phyloP scores from a whole-genome alignment of 2,888 invertebrate species.

The Sinopyrophorus schimmeli region DNA sequence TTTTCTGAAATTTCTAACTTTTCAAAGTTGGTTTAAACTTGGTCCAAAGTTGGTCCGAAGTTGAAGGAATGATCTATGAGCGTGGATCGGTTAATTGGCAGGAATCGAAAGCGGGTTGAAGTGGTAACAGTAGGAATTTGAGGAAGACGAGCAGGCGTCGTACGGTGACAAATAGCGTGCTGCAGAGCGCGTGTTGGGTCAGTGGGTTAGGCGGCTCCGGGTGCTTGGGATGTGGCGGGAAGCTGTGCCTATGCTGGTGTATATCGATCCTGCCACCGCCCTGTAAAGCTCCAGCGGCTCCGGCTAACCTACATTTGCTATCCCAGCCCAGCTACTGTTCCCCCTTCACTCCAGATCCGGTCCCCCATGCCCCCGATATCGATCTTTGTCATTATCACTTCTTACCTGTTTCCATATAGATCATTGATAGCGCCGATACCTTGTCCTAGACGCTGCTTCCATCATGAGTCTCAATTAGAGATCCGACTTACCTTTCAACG shows the following conservation, averaged over 20 bases:
- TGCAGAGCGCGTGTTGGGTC: constrained; percentile 39
- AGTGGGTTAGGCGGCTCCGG: constrained; percentile 41
- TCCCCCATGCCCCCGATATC: constrained; percentile 43
- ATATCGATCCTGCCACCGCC: constrained; percentile 42
- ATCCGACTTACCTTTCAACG: constrained; percentile 7
- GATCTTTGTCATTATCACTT: constrained; percentile 39
- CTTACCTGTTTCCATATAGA: constrained; percentile 38
- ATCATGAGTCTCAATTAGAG: constrained; percentile 6
- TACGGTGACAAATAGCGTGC: constrained; percentile 30
- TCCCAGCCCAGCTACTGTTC: constrained; percentile 48
- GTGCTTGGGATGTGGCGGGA: constrained; percentile 38
- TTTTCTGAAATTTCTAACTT: no score
- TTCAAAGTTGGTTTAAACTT: no score
- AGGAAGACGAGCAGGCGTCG: constrained; percentile 25
- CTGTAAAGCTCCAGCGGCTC: constrained; percentile 49
- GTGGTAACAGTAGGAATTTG: constrained; percentile 19
- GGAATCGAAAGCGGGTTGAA: constrained; percentile 9
- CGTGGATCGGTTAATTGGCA: constrained; percentile 9
- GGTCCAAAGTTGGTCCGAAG: no score
- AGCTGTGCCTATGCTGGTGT: constrained; percentile 38
- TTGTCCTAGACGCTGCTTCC: constrained; percentile 13
- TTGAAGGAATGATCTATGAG: constrained; percentile 2
- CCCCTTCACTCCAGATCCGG: constrained; percentile 37
- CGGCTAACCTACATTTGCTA: constrained; percentile 54
- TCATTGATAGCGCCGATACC: constrained; percentile 20